Evolutionary conservation across 2,113 vertebrate species (phyloP), one percentile per base, ranked within the genome.

Genomic region (Pagrus major): DNA sequence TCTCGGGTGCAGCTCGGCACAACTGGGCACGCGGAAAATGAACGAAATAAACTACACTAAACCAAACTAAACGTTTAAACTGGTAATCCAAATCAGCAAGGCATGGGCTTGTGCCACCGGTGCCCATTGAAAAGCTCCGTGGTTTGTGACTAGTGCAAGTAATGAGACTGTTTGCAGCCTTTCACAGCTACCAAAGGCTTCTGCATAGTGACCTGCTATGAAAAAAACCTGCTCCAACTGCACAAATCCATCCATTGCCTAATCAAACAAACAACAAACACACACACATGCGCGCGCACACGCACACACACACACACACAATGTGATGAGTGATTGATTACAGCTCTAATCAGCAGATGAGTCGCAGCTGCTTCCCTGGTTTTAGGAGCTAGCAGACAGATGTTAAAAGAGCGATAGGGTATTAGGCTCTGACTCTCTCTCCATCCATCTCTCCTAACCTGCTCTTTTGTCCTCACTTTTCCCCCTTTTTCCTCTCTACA

Each of bases 301-400:
- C 58, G 75, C n/a, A 70, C 67, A 66, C 31, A 76, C 74, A 25
- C 71, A 61, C 60, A 69, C 54, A 49, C 44, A 74, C 23, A 71
- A n/a, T 18, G 23, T 75, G 75, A 88, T 83, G 78, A 78, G 85
- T 90, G 90, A 93, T 84, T 91, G 90, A 91, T 91, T 83, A 71
- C 55, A 68, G 56, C 71, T 79, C 58, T 78, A 86, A 80, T 84
- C 71, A 80, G 82, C 80, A 86, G 85, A 93, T 82, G 82, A 92
- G 86, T 80, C 73, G 49, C 88, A 93, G 81, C 86, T 91, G 87
- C 76, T 80, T 87, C 64, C 52, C 44, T 72, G 80, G 80, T 81
- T 81, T 69, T 54, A 56, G 64, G 33, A 80, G 52, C 65, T 67
- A 73, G 77, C 44, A 61, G 67, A 81, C 89, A 91, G 88, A 92